Evolutionary conservation across 2,888 invertebrate genomes (phyloP).

Genomic region (Aelia acuminata): DNA sequence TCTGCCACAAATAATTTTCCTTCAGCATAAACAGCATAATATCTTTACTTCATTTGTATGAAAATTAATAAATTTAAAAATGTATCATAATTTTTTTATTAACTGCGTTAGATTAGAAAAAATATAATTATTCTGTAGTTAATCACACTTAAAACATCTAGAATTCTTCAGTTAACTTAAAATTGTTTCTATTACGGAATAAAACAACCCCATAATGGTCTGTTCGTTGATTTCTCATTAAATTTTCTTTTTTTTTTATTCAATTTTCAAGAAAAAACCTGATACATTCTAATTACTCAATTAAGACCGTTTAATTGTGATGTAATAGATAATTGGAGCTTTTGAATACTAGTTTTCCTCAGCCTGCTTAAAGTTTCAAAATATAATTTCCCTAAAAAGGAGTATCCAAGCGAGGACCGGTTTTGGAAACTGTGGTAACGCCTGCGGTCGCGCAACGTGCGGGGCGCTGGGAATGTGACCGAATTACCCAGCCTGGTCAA

Average conservation of each 20-base stretch:
- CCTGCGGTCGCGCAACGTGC: not conserved
- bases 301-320: not conserved
- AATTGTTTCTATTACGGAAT: too few relatives aligned
- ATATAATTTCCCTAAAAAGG: conserved; percentile 7
- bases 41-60: too few relatives aligned
- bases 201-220: not conserved
- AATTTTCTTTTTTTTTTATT: not conserved
- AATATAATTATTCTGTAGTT: too few relatives aligned
- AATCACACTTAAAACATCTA: too few relatives aligned
- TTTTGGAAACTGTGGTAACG: not conserved
- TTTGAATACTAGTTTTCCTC: not conserved
- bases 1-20: too few relatives aligned
- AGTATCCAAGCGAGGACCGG: not conserved
- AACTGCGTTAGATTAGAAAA: too few relatives aligned
- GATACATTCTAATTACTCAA: not conserved
- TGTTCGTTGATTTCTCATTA: not conserved
- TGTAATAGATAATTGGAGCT: not conserved
- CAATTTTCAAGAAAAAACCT: too few relatives aligned
- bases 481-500: not conserved
- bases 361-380: not conserved
- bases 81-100: too few relatives aligned
- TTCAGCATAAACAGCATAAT: too few relatives aligned
- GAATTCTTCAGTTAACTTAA: too few relatives aligned
- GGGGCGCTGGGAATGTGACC: not conserved
- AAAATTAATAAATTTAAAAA: too few relatives aligned